Conservation (phyloP, 2,797 vertebrate species). For the Martes flavigula region DNA sequence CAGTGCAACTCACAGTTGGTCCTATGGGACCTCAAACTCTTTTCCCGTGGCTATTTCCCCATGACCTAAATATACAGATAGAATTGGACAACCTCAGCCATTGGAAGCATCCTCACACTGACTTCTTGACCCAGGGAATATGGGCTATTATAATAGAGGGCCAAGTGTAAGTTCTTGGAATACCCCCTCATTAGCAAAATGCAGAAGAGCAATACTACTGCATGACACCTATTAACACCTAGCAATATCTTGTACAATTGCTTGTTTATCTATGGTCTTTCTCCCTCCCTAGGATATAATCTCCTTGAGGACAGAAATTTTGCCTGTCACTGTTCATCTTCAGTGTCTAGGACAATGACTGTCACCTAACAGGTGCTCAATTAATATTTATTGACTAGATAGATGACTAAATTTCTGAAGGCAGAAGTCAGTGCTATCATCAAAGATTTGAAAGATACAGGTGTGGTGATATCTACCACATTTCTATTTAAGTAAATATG, state of each 20-base stretch:
- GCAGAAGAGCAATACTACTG: neutral
- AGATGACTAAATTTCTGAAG: neutral
- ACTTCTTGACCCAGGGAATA: neutral
- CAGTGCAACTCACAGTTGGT: neutral
- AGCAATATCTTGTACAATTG: neutral
- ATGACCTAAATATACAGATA: neutral
- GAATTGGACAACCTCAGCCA: neutral
- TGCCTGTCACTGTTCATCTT: neutral
- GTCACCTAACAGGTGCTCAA: neutral
- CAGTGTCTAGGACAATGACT: neutral
- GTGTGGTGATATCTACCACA: neutral
- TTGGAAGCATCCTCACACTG: neutral
- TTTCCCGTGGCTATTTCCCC: neutral
- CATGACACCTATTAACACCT: neutral
- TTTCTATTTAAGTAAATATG: neutral
- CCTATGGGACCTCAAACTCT: neutral
- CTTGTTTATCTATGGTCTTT: neutral
- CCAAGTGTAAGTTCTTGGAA: neutral
- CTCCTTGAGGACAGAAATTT: neutral
- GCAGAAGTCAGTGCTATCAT: neutral
- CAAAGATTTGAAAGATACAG: neutral
- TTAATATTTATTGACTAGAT: constrained; percentile 22
- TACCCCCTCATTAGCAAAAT: neutral
- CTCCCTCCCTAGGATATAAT: neutral
- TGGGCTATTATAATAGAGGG: neutral